Evolutionary conservation across 2,888 invertebrate genomes (phyloP), one percentile per base, ranked within the genome.

Genomic region (Epicampocera succincta): DNA sequence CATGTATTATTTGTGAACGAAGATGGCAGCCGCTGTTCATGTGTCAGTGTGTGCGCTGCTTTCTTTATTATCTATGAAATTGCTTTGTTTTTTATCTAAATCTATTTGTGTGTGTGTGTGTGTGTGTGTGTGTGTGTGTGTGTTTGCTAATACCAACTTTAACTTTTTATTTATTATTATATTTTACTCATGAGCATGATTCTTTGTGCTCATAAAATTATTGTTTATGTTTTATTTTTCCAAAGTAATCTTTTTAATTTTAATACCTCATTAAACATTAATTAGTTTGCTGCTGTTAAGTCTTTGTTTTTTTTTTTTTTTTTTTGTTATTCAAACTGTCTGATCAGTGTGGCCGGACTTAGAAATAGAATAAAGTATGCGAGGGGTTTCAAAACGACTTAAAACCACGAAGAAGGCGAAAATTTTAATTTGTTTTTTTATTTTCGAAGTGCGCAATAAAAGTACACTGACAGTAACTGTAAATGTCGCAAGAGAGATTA

Each of bases 191-290:
- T 15, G 21, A 48, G 8, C 38, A 38, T 8, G 19, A 58, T 8
- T 33, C 19, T 29, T 38, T 17, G 21, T 61, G 8, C 0, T 42
- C 15, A 21, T 48, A 3, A 46, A 63, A 13, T 21, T 9, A 40
- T 19, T 44, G 5, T 25, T 13, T 40, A 11, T 46, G 15, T 48
- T 50, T 25, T 48, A 25, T 44, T 48, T 50, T 60, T 66, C 0
- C 15, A 15, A 48, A 50, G n/a, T 68, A 68, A 66, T 75, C 44
- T 38, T 60, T 60, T 50, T 60, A 68, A 60, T 60, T 60, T 75
- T 68, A 50, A 75, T 66, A 66, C 58, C 66, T 52, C 60, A 75
- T 66, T 66, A 75, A 50, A 68, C 66, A 60, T 75, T 48, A 75
- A 66, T 60, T 60, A 75, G 50, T 68, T 8, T 42, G 1, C 8